phyloP scores from a whole-genome alignment of 2,888 invertebrate species.

The Cistogaster globosa region DNA sequence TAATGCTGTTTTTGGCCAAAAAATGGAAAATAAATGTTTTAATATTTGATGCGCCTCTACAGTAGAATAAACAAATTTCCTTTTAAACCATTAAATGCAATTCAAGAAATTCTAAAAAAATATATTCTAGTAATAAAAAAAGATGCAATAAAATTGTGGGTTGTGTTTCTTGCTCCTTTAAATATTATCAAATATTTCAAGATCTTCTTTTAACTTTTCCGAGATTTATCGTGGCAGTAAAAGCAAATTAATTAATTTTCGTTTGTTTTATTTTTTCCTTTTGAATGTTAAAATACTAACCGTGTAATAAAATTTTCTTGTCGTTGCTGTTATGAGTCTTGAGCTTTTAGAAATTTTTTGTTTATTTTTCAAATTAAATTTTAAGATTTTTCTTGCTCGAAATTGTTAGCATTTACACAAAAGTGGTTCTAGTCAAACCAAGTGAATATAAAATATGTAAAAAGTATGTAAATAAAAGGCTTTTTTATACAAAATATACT shows the following conservation, averaged over 20 bases:
- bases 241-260: conserved; percentile 45
- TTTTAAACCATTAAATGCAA: conserved; percentile 2
- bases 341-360: conserved; percentile 6
- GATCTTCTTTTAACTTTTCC: background rate
- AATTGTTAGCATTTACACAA: conserved; percentile 52
- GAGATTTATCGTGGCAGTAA: background rate
- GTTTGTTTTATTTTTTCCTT: conserved; percentile 15
- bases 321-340: conserved; percentile 44
- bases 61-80: background rate
- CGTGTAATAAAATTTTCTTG: conserved; percentile 15
- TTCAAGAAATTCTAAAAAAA: background rate
- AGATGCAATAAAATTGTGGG: background rate
- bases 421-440: conserved; percentile 63
- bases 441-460: conserved; percentile 38
- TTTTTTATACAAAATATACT: background rate
- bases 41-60: too few relatives aligned
- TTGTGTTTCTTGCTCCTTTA: background rate
- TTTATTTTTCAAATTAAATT: background rate
- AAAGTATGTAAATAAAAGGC: conserved; percentile 2
- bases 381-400: conserved; percentile 12
- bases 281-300: conserved; percentile 27
- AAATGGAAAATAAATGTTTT: too few relatives aligned
- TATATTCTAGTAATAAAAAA: background rate
- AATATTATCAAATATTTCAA: conserved; percentile 36
- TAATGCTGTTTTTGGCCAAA: background rate